Evolutionary conservation across 2,888 invertebrate genomes (phyloP).

Genomic region (Hypselothyrea guttata): DNA sequence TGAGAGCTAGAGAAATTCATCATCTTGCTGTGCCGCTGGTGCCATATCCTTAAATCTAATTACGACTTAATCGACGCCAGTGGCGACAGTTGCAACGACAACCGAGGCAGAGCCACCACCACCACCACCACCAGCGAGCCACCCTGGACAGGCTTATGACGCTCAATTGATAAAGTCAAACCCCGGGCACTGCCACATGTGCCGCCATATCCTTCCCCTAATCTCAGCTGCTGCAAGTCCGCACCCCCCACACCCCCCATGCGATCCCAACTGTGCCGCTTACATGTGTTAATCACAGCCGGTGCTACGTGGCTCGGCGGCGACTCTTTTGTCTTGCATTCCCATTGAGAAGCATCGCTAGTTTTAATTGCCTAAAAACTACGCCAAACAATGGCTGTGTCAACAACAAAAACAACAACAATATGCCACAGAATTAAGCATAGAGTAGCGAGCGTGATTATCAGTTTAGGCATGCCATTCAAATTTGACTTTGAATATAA

Average conservation of each 20-base stretch:
- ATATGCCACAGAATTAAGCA: conserved; percentile 11
- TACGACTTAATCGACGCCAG: conserved; percentile 82
- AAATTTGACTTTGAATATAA: too few relatives aligned
- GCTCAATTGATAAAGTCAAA: conserved; percentile 81
- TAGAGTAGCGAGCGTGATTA: conserved; percentile 3
- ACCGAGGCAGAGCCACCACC: neutral
- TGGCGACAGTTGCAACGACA: conserved; percentile 77
- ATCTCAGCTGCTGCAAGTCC: conserved; percentile 21
- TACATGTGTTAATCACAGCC: conserved; percentile 79
- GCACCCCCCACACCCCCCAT: conserved; percentile 16
- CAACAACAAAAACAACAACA: conserved; percentile 28
- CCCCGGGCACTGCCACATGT: conserved; percentile 59
- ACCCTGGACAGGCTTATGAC: conserved; percentile 67
- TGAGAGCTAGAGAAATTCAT: conserved; percentile 73
- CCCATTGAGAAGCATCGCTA: conserved; percentile 58
- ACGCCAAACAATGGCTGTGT: conserved; percentile 50
- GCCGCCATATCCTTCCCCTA: conserved; percentile 30
- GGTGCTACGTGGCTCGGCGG: conserved; percentile 31
- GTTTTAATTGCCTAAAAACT: conserved; percentile 78
- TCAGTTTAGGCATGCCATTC: too few relatives aligned
- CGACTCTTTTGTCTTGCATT: conserved; percentile 58
- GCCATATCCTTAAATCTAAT: conserved; percentile 82
- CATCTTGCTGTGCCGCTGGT: conserved; percentile 80
- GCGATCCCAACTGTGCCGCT: conserved; percentile 66
- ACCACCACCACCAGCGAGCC: conserved; percentile 45